Conservation (phyloP, 2,113 vertebrate genomes). For the Bungarus multicinctus region DNA sequence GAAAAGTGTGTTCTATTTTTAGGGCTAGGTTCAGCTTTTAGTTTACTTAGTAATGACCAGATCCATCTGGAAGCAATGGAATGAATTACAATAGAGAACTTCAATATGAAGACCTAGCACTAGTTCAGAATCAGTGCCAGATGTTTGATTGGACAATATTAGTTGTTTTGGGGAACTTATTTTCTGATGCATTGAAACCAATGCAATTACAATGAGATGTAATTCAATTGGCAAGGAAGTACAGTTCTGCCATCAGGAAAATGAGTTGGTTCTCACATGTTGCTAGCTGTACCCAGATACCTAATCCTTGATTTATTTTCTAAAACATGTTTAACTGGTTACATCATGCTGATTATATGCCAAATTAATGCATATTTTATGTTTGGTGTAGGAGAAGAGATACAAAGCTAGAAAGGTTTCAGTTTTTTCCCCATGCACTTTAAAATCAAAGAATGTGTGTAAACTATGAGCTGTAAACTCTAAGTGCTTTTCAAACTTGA, state of each 20-base stretch:
- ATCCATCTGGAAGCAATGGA: background rate
- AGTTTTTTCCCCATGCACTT: slow-evolving; percentile 44
- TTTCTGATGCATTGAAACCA: background rate
- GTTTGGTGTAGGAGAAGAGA: background rate
- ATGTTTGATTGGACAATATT: background rate
- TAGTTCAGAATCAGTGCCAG: background rate
- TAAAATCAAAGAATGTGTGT: slow-evolving; percentile 41
- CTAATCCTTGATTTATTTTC: slow-evolving; percentile 50
- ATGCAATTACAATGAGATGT: slow-evolving; percentile 11
- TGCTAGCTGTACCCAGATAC: slow-evolving; percentile 48
- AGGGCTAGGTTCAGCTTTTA: background rate
- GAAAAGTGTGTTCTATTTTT: background rate
- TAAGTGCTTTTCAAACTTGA: background rate
- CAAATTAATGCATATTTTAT: background rate
- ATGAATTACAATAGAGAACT: background rate
- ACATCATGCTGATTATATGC: slow-evolving; percentile 36
- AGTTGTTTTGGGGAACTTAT: background rate
- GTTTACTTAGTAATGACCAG: background rate
- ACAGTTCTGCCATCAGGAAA: background rate
- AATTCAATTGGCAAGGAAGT: slow-evolving; percentile 30
- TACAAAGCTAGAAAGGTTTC: slow-evolving; percentile 30
- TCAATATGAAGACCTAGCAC: background rate
- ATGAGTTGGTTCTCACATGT: background rate
- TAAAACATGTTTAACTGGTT: slow-evolving; percentile 56
- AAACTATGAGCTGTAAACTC: background rate